A percentile compares a stretch with the other conserved stretches of the same genome.
phyloP scores from a whole-genome alignment of 1,140 invertebrate genomes.

The Drosophila ficusphila region DNA sequence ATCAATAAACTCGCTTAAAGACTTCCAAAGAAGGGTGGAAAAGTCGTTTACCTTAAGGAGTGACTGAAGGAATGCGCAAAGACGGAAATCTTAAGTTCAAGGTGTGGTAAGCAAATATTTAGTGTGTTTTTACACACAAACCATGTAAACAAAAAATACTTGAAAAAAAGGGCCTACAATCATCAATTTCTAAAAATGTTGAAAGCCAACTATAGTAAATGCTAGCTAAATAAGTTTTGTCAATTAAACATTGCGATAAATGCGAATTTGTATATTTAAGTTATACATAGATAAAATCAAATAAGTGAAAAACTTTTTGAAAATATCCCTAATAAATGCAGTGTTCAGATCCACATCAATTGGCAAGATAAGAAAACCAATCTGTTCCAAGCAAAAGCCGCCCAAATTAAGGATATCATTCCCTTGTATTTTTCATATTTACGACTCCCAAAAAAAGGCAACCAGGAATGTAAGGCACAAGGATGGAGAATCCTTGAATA shows the following conservation, averaged over 20 bases:
- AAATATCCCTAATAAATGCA: too few species aligned
- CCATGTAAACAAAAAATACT: background rate
- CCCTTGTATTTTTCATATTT: conserved; percentile 10
- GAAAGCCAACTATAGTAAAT: too few species aligned
- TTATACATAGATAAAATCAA: too few species aligned
- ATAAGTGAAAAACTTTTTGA: too few species aligned
- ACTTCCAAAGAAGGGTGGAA: conserved; percentile 1
- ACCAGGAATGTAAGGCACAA: background rate
- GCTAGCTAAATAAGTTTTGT: too few species aligned
- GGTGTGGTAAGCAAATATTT: background rate
- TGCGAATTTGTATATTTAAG: too few species aligned
- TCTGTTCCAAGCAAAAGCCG: conserved; percentile 1
- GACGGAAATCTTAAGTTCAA: background rate
- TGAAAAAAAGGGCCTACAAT: too few species aligned
- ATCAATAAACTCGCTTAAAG: conserved; percentile 39
- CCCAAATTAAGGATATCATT: conserved; percentile 2
- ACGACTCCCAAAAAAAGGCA: background rate
- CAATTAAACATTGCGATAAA: too few species aligned
- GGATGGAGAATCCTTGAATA: conserved; percentile 12
- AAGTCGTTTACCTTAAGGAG: background rate
- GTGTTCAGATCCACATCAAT: background rate
- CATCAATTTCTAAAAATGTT: too few species aligned
- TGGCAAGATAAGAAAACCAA: background rate
- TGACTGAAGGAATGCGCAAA: background rate
- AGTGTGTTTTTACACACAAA: background rate